Evolutionary conservation across 92 coral and sea anemone genomes (phyloP).

Genomic region (Isaurus tuberculatus): DNA sequence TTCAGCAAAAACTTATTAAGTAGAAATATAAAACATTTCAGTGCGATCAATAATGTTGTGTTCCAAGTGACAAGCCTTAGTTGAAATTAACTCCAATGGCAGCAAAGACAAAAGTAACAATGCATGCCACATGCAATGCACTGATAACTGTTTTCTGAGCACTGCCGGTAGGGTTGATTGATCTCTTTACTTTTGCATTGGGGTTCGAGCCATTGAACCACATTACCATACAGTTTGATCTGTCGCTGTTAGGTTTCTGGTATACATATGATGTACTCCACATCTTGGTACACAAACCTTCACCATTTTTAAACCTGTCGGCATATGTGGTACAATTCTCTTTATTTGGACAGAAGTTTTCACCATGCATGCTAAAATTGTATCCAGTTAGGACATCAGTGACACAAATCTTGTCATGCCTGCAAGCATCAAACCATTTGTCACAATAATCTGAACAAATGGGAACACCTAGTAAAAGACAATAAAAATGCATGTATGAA

Average conservation of each 20-base stretch:
- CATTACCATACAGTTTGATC: constrained; percentile 85
- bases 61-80: too few relatives aligned
- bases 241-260: constrained; percentile 62
- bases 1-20: too few relatives aligned
- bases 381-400: constrained; percentile 82
- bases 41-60: too few relatives aligned
- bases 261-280: constrained; percentile 89
- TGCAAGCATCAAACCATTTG: constrained; percentile 91
- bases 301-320: constrained; percentile 77
- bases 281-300: constrained; percentile 91
- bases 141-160: background rate
- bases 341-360: constrained; percentile 77
- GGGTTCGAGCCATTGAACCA: constrained; percentile 74
- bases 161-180: background rate
- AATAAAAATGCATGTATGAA: background rate
- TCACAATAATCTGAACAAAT: constrained; percentile 91
- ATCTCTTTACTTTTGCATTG: constrained; percentile 45
- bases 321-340: constrained; percentile 75
- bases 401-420: constrained; percentile 86
- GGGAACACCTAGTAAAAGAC: constrained; percentile 61
- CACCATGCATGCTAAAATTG: constrained; percentile 58
- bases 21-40: too few relatives aligned
- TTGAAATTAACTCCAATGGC: background rate
- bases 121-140: background rate
- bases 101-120: background rate